Conservation (phyloP, 2,113 vertebrate species). For the Merops nubicus region DNA sequence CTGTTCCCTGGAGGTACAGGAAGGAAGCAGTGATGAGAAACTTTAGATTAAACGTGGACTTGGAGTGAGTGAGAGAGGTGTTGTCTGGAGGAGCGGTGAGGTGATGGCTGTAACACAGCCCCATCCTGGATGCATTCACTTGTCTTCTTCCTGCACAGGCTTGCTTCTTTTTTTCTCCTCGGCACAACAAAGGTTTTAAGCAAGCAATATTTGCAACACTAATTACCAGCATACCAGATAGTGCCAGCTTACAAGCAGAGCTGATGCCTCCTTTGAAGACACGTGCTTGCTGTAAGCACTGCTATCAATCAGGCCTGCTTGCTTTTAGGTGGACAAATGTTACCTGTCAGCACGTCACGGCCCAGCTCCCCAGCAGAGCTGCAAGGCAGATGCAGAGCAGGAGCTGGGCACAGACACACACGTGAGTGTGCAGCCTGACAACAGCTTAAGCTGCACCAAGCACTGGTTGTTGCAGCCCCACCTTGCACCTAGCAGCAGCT, state of each 20-base stretch:
- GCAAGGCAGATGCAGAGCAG: neutral
- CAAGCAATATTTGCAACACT: neutral
- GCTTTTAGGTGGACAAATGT: neutral
- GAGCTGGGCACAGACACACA: neutral
- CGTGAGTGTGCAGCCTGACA: rapidly evolving
- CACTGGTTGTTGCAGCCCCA: neutral
- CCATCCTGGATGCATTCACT: neutral
- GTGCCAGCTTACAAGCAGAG: neutral
- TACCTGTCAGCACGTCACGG: rapidly evolving
- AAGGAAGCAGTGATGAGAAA: neutral
- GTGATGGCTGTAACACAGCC: neutral
- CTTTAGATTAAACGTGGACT: rapidly evolving
- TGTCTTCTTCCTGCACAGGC: neutral
- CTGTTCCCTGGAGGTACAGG: slow-evolving; percentile 85
- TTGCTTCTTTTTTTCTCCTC: rapidly evolving
- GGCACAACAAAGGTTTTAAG: neutral
- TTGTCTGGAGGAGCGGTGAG: neutral
- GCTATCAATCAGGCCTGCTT: rapidly evolving
- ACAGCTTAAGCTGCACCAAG: rapidly evolving
- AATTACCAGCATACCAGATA: neutral
- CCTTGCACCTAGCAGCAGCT: neutral
- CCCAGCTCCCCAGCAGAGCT: neutral
- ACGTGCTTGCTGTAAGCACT: neutral
- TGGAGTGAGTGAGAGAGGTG: rapidly evolving
- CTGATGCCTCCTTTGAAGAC: neutral